A percentile compares a stretch with the other conserved stretches of the same genome.
These are phyloP conservation scores for Crotalus viridis DNA, from an alignment of 2,113 vertebrate genomes.

Conservation along the genomic window DNA sequence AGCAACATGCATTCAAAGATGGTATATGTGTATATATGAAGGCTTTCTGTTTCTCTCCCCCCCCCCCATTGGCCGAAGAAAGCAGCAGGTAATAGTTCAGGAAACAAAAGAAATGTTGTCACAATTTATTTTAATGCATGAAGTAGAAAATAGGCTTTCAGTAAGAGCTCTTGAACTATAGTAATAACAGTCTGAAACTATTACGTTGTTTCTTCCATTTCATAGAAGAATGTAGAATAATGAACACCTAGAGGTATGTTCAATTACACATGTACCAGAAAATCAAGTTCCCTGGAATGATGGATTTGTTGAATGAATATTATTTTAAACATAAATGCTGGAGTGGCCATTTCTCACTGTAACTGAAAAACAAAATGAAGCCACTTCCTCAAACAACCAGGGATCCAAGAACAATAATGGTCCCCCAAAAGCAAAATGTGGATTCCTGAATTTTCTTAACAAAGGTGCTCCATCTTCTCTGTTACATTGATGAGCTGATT, in stretches of 20 bases:
- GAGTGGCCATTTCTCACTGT: constrained; percentile 3
- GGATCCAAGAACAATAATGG: constrained; percentile 15
- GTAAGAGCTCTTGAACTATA: constrained; percentile 14
- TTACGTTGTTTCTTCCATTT: constrained; percentile 18
- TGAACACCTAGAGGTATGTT: constrained; percentile 1
- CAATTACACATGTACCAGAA: constrained; percentile 6
- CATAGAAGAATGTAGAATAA: constrained; percentile 5
- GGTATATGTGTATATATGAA: background rate
- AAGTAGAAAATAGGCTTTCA: constrained; percentile 26
- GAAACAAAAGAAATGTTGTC: constrained; percentile 31
- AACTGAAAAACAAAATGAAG: constrained; percentile 29
- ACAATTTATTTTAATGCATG: constrained; percentile 31
- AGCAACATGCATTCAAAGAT: background rate
- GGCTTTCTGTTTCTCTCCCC: background rate
- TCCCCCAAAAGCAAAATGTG: background rate
- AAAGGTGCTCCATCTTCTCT: constrained; percentile 1
- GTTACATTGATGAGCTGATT: background rate
- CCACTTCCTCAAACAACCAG: background rate
- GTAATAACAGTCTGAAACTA: constrained; percentile 27
- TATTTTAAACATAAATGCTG: constrained; percentile 13
- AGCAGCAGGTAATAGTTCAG: background rate
- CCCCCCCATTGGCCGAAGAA: background rate
- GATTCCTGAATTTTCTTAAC: background rate
- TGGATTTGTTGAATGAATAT: background rate
- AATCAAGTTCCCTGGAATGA: constrained; percentile 28